These are phyloP conservation scores for Lepus townsendii DNA, from an alignment of 2,797 vertebrate genomes.

Conservation along the genomic window DNA sequence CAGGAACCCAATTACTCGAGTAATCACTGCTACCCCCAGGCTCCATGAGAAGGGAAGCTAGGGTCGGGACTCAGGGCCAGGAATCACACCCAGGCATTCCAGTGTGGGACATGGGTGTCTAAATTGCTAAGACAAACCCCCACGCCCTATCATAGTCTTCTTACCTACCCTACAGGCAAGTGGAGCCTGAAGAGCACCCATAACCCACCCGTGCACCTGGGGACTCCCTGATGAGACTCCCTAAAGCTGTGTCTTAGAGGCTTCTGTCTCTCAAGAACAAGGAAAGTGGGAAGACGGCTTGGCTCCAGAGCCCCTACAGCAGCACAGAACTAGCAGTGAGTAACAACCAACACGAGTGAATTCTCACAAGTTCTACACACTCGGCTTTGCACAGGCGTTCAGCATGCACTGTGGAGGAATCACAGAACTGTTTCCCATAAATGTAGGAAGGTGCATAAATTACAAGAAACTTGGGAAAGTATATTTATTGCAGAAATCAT, in stretches of 20 bases:
- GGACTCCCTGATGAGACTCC: not conserved
- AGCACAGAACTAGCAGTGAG: not conserved
- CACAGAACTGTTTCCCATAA: not conserved
- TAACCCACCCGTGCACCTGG: not conserved
- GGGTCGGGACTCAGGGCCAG: no score
- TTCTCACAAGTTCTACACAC: not conserved
- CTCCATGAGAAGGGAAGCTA: no score
- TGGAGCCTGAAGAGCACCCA: not conserved
- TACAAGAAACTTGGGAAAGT: conserved; percentile 26
- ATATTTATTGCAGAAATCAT: conserved; percentile 35
- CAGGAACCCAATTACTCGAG: no score
- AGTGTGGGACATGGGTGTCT: no score
- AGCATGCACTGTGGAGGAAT: not conserved
- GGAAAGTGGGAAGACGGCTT: not conserved
- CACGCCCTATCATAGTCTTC: not conserved
- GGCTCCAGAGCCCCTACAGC: not conserved
- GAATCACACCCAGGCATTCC: no score
- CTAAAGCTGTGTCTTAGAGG: not conserved
- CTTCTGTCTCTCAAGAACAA: no score
- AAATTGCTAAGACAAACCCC: no score
- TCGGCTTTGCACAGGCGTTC: not conserved
- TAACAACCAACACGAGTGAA: not conserved
- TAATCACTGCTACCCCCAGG: no score
- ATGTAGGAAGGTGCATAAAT: conserved; percentile 15
- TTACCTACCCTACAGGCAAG: not conserved